Evolutionary conservation across 2,113 vertebrate genomes (phyloP).

Genomic region (Noturus placidus): DNA sequence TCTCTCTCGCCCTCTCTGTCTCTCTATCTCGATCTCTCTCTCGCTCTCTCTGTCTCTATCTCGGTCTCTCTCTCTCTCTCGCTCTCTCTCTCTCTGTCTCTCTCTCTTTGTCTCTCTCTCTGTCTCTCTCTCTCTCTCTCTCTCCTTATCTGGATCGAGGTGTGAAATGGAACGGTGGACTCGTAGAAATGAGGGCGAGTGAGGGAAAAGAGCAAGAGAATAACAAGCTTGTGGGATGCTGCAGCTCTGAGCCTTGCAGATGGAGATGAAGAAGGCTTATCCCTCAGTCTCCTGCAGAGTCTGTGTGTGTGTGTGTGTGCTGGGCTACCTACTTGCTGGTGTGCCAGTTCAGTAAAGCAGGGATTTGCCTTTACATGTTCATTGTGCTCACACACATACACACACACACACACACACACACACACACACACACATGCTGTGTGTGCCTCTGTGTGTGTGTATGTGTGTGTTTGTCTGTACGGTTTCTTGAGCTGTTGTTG

Average conservation of each 20-base stretch:
- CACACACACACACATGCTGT: background rate
- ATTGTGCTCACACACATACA: background rate
- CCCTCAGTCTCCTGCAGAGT: constrained; percentile 48
- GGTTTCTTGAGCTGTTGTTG: background rate
- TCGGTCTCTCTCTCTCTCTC: background rate
- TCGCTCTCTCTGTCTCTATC: background rate
- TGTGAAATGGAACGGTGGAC: constrained; percentile 13
- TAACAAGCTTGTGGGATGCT: background rate
- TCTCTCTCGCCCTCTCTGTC: constrained; percentile 10
- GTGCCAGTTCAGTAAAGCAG: constrained; percentile 7
- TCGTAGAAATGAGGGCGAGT: background rate
- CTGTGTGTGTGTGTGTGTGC: background rate
- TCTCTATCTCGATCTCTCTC: too few species aligned
- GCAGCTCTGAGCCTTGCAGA: constrained; percentile 51
- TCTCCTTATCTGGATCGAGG: constrained; percentile 15
- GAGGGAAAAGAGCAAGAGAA: background rate
- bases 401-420: background rate
- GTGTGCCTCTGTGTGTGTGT: background rate
- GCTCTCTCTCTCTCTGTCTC: background rate
- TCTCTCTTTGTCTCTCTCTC: constrained; percentile 23
- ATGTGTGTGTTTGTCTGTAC: background rate
- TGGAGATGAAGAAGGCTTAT: constrained; percentile 63
- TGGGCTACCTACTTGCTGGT: background rate
- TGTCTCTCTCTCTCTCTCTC: background rate
- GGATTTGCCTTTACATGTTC: constrained; percentile 41